Base-by-base conservation (phyloP, 1,140 invertebrate species). In the Eulimnadia texana region DNA sequence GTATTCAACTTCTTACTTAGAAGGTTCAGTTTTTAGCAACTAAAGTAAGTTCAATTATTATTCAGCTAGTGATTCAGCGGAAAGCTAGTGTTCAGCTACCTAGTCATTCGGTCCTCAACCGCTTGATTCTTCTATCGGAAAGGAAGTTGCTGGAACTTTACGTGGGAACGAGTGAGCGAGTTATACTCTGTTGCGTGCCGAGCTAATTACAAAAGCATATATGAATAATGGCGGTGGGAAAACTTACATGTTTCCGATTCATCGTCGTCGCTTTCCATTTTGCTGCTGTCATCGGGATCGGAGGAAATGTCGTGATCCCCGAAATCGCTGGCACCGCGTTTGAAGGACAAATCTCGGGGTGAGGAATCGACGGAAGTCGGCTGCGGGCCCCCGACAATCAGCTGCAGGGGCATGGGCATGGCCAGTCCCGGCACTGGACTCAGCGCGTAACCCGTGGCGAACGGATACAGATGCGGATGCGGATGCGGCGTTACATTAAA, bases 281-380 rank as follows among this genome's bases (percentile, higher is more conserved):
- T 50, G 19, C 53, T 54, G 64, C 70, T 68, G 19, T 66, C 68
- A 53, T 70, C 70, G 58, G 66, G 67, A 22, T 69, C 62, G 11
- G 68, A 68, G 23, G n/a, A n/a, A n/a, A 65, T 66, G 62, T 67
- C 67, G 3, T 62, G 59, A 52, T 61, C 53, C 22, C 65, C 66
- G 65, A 61, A 68, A 29, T 50, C 60, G 51, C 25, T 27, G 19
- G 50, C 58, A 24, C 29, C 33, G 6, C 60, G 65, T 61, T 70
- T 69, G 29, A 70, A 63, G 1, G 68, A 68, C 25, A 70, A 64
- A 53, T 70, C 68, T 19, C 67, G 58, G 1, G 70, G 68, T 20
- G 67, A 67, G 3, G 68, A 66, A 22, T 65, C 66, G 25, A 63
- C 63, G 19, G 65, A 66, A 10, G 61, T 53, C 55, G 65, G 24